Evolutionary conservation across 2,113 vertebrate species (phyloP).

Genomic region (Limanda limanda): DNA sequence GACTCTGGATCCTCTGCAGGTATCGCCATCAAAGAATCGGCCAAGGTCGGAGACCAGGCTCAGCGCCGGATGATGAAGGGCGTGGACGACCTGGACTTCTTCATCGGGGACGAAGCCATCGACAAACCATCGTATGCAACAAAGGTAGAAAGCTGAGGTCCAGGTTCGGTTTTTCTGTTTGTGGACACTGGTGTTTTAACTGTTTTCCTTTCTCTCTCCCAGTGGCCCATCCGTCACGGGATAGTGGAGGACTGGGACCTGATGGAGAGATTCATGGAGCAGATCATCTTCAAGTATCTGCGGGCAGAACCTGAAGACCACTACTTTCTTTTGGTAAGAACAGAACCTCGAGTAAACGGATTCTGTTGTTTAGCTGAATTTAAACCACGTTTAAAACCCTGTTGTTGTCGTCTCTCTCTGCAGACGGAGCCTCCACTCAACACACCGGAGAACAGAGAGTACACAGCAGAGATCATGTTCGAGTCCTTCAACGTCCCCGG

Average conservation of each 20-base stretch:
- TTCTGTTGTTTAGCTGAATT: neutral
- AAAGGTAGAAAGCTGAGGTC: slow-evolving; percentile 83
- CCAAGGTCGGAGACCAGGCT: slow-evolving; percentile 97
- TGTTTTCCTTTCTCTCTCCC: neutral
- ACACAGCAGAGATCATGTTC: slow-evolving; percentile 99
- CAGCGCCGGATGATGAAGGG: slow-evolving; percentile 98
- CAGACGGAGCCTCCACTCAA: slow-evolving; percentile 98
- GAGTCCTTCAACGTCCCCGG: slow-evolving; percentile 99
- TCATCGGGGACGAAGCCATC: slow-evolving; percentile 99
- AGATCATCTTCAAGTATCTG: slow-evolving; percentile 99
- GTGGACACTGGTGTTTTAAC: neutral
- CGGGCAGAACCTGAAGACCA: slow-evolving; percentile 98
- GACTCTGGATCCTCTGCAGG: slow-evolving; percentile 77
- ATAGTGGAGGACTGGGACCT: slow-evolving; percentile 99
- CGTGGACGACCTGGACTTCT: slow-evolving; percentile 98
- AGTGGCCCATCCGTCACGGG: slow-evolving; percentile 99
- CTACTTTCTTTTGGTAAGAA: slow-evolving; percentile 96
- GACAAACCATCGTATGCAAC: slow-evolving; percentile 98
- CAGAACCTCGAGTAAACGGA: neutral
- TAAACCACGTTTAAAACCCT: neutral
- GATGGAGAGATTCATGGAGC: slow-evolving; percentile 99
- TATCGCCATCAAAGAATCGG: slow-evolving; percentile 98
- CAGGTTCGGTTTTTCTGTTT: no score
- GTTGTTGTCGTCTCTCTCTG: slow-evolving; percentile 15
- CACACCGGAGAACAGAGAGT: slow-evolving; percentile 98